Base-by-base conservation (phyloP, 2,797 vertebrate species). In the Esox masquinongy region DNA sequence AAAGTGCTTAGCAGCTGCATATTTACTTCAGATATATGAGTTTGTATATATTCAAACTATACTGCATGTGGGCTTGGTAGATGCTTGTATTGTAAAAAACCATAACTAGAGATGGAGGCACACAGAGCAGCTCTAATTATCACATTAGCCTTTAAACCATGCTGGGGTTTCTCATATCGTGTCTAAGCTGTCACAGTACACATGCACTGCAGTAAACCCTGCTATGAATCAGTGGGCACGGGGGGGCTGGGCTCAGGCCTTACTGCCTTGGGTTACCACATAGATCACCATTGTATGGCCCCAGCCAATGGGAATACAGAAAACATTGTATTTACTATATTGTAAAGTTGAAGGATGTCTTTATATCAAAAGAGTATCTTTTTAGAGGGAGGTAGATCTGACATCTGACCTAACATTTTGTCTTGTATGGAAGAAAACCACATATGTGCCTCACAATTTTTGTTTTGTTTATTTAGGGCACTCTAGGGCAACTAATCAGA, bases 171-270 rank as follows among this genome's bases (percentile, higher is more conserved):
- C 77, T 80, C 80, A 29, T 77, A 80, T 77, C 84, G 89, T 82
- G 80, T 81, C 78, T 77, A 73, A n/a, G 90, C 92, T 91, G 91
- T 93, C 88, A 59, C 56, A 81, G 72, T 87, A 82, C 72, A 90
- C 90, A 82, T 88, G 89, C 92, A 91, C 92, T 92, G 88, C 86
- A 73, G 76, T 84, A 79, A 85, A 80, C 80, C 26, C 12, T 7
- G 64, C 14, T 67, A 36, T 61, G 59, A 26, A 61, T 61, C 29
- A 29, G 24, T 16, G 26, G 5, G 26, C 5, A 64, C 17, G 7
- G 64, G 63, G n/a, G 64, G 29, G 0, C 31, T 17, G 17, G 26
- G 26, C 19, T 14, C 9, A 59, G 50, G 29, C 36, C 5, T 51
- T 39, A 64, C 47, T 9, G 17, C 34, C 76, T 43, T 36, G 43